Conservation (phyloP, 2,113 vertebrate species). For the Apaloderma vittatum region DNA sequence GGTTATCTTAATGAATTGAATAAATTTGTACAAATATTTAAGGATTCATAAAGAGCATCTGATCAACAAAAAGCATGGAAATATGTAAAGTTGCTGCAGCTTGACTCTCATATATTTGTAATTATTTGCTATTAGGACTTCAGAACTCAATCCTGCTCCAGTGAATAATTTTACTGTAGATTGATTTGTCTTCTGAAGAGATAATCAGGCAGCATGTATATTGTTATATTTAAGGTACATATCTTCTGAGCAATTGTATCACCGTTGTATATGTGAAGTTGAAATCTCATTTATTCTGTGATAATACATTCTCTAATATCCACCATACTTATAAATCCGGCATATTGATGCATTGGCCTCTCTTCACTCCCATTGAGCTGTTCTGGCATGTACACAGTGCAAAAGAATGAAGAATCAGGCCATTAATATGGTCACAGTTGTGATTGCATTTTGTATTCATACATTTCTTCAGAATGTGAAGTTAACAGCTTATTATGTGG, state of each 20-base stretch:
- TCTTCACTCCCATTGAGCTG: not conserved
- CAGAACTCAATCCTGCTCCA: not conserved
- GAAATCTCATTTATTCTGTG: not conserved
- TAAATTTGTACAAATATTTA: not conserved
- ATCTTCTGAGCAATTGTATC: not conserved
- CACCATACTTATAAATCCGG: not conserved
- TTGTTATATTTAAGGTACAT: not conserved
- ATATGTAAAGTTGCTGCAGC: not conserved
- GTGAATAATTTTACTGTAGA: not conserved
- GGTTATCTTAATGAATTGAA: not conserved
- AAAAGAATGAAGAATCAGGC: not conserved
- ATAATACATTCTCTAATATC: not conserved
- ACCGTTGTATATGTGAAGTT: not conserved
- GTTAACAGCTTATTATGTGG: conserved; percentile 50
- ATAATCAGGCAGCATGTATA: not conserved
- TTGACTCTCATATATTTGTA: not conserved
- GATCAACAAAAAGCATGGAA: not conserved
- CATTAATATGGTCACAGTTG: not conserved
- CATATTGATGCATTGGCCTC: not conserved
- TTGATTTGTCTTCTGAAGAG: not conserved
- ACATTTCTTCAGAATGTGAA: not conserved
- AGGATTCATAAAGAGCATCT: not conserved
- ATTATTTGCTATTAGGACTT: not conserved
- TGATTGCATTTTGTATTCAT: conserved; percentile 37
- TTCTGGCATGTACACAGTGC: not conserved